Evolutionary conservation across 2,797 vertebrate genomes (phyloP).

Genomic region (Tragelaphus oryx): DNA sequence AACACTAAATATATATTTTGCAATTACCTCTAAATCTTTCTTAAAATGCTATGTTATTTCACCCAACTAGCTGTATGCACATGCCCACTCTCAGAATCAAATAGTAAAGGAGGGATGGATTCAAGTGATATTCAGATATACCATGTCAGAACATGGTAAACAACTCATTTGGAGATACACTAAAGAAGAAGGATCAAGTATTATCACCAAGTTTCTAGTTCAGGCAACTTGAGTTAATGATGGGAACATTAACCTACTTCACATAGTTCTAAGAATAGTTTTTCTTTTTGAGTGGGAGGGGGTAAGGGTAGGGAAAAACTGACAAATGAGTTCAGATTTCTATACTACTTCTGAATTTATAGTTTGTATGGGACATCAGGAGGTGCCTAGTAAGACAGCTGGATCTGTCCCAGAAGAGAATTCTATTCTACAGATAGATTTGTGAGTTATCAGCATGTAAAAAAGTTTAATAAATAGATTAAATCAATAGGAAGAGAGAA

Average conservation of each 20-base stretch:
- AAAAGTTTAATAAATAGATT: neutral
- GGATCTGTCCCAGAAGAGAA: constrained; percentile 20
- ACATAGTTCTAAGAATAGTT: neutral
- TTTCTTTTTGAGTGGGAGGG: neutral
- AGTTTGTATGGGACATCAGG: neutral
- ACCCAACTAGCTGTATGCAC: neutral
- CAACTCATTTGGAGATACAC: neutral
- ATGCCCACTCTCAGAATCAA: neutral
- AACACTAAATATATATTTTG: constrained; percentile 24
- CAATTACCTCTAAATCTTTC: neutral
- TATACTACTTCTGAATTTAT: neutral
- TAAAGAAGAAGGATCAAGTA: constrained; percentile 1
- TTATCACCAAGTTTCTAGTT: neutral
- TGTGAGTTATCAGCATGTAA: constrained; percentile 32
- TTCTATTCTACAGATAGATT: constrained; percentile 2
- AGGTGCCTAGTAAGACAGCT: neutral
- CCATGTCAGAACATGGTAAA: neutral
- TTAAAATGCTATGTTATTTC: constrained; percentile 12
- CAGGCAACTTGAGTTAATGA: neutral
- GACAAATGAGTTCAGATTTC: constrained; percentile 12
- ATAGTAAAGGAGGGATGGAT: neutral
- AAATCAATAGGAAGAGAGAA: constrained; percentile 33
- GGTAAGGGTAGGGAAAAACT: neutral
- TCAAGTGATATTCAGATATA: neutral
- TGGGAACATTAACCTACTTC: constrained; percentile 18